Conservation (phyloP, 2,888 invertebrate genomes). For the Archips crataeganus region DNA sequence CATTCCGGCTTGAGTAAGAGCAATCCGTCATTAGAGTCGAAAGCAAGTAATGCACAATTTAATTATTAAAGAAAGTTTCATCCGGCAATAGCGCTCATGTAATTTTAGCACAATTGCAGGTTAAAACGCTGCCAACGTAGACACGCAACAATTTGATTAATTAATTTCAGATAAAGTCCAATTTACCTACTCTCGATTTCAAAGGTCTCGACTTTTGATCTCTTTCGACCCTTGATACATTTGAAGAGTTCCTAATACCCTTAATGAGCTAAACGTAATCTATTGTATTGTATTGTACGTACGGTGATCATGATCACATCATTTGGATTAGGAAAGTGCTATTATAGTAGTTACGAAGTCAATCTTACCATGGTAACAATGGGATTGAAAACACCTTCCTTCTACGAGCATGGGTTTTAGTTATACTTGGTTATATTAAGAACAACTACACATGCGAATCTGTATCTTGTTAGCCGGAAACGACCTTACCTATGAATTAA, state of each 20-base stretch:
- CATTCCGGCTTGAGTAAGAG: constrained; percentile 43
- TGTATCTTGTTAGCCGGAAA: neutral
- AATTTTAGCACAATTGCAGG: constrained; percentile 41
- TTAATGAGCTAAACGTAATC: constrained; percentile 34
- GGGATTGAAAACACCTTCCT: constrained; percentile 3
- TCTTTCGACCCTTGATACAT: constrained; percentile 31
- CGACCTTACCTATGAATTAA: neutral
- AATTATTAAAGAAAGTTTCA: constrained; percentile 45
- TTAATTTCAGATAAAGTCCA: constrained; percentile 40
- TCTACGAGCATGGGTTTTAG: neutral
- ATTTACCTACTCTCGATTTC: constrained; percentile 33
- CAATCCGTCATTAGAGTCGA: constrained; percentile 44
- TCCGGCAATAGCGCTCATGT: constrained; percentile 40
- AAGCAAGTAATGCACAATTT: constrained; percentile 44
- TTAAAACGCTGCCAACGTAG: constrained; percentile 21
- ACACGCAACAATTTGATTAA: constrained; percentile 45
- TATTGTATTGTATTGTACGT: constrained; percentile 14
- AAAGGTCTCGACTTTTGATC: constrained; percentile 40
- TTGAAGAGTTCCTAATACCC: constrained; percentile 20
- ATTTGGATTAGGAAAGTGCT: constrained; percentile 20
- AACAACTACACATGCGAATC: neutral
- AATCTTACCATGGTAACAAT: constrained; percentile 1
- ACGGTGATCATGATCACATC: constrained; percentile 15
- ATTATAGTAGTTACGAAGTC: constrained; percentile 2
- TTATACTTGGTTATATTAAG: neutral